Evolutionary conservation across 2,113 vertebrate genomes (phyloP).

Genomic region (Poeciliopsis turrubarensis): DNA sequence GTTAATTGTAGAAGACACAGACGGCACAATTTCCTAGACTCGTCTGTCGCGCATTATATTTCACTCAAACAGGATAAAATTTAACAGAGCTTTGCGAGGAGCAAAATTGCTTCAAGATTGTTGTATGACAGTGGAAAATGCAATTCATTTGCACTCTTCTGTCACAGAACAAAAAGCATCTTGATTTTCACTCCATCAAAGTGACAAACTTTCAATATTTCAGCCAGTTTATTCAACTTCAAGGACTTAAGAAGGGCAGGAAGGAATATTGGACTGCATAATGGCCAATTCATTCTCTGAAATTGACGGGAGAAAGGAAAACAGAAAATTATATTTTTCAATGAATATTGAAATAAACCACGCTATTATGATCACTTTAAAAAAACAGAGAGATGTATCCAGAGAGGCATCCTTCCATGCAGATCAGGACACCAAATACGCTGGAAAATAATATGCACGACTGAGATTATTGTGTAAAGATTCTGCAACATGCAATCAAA

Average conservation of each 20-base stretch:
- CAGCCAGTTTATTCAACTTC: conserved; percentile 67
- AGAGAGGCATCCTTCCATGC: conserved; percentile 70
- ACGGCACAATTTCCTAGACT: conserved; percentile 71
- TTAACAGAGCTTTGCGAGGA: conserved; percentile 64
- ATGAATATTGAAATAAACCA: conserved; percentile 78
- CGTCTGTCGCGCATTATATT: conserved; percentile 66
- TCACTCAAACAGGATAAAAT: conserved; percentile 72
- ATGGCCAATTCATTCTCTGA: conserved; percentile 77
- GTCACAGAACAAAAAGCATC: conserved; percentile 35
- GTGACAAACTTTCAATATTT: conserved; percentile 76
- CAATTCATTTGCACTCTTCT: conserved; percentile 59
- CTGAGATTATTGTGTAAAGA: conserved; percentile 84
- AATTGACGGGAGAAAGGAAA: conserved; percentile 76
- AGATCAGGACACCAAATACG: conserved; percentile 79
- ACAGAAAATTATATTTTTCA: conserved; percentile 78
- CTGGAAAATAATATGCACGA: conserved; percentile 81
- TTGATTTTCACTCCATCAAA: conserved; percentile 61
- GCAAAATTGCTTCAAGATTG: conserved; percentile 67
- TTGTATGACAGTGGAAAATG: conserved; percentile 61
- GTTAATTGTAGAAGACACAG: conserved; percentile 71
- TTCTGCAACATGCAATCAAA: conserved; percentile 85
- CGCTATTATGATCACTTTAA: conserved; percentile 70
- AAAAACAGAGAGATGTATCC: conserved; percentile 63
- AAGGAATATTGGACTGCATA: conserved; percentile 72
- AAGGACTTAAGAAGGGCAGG: conserved; percentile 65